Base-by-base conservation (phyloP, 2,797 vertebrate genomes). In the Chloroceryle inda region DNA sequence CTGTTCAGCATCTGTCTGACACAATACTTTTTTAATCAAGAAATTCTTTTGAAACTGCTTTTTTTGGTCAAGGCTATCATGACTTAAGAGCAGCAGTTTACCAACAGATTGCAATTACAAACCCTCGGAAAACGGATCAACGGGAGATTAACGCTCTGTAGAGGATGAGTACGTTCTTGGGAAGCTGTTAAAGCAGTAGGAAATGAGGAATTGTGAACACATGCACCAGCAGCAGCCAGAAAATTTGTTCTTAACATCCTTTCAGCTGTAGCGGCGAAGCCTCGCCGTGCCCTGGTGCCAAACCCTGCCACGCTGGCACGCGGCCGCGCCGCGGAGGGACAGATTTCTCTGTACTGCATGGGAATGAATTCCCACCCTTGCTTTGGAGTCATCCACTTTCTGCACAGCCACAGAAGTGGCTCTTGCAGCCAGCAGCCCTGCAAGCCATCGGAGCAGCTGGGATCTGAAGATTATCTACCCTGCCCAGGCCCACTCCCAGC, bases 391-490 rank as follows among this genome's bases (percentile, higher is more conserved):
- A 8, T 66, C 35, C 0, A 1, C 80, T 18, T 37, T 29, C 56
- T 8, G 50, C 19, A 7, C 38, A 74, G 80, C 45, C 56, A 0
- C 52, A 38, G 74, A 42, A 92, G 77, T 61, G 20, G 38, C 62
- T 89, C 64, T 77, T 58, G 40, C 3, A 1, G 62, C n/a, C 27
- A 3, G 3, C 67, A 69, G 19, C 55, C 85, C 78, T 49, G 55
- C 79, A 64, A 79, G 12, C 49, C 24, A 1, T 26, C 5, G 7
- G 91, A 71, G 81, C 15, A 20, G 52, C 26, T 4, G 21, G 38
- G 78, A 62, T 85, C 78, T 91, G 85, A 88, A 96, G 87, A 59
- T 29, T 15, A 89, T 80, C 64, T 42, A 31, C 82, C 33, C 81
- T 50, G 42, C 63, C 50, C 78, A 45, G 62, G 19, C 74, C 49